A percentile compares a stretch with the other conserved stretches of the same genome.
These are phyloP conservation scores for Potamarius usumacintae DNA, from an alignment of 2,113 vertebrate species.

Conservation along the genomic window DNA sequence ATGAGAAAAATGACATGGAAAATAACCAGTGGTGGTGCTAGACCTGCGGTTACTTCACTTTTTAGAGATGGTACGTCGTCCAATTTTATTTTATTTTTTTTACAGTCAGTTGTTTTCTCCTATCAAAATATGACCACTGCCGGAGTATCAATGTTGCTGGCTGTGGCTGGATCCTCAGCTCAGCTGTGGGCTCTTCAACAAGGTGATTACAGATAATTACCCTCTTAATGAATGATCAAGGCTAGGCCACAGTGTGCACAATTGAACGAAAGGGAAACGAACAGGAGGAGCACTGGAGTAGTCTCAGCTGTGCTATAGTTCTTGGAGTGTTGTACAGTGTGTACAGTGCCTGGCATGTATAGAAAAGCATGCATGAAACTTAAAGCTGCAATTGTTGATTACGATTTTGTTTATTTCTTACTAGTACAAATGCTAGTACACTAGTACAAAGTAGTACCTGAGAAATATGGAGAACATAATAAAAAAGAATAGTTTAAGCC, in stretches of 20 bases:
- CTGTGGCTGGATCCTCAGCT: slow-evolving; percentile 43
- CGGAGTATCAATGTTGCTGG: slow-evolving; percentile 55
- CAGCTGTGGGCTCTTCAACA: slow-evolving; percentile 29
- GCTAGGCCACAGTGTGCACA: not conserved
- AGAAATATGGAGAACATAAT: not conserved
- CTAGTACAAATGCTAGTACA: not conserved
- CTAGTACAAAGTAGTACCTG: not conserved
- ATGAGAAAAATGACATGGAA: too few relatives aligned
- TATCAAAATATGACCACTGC: slow-evolving; percentile 41
- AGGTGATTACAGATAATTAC: slow-evolving; percentile 49
- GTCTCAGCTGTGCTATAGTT: not conserved
- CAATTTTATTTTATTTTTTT: not conserved
- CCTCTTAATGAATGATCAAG: slow-evolving; percentile 39
- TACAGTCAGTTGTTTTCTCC: not conserved
- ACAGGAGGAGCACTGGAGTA: not conserved
- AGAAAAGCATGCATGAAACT: not conserved
- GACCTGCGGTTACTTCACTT: too few relatives aligned
- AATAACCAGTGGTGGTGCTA: too few relatives aligned
- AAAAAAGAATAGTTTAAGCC: not conserved
- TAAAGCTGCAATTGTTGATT: not conserved
- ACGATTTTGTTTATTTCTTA: not conserved
- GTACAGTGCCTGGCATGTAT: not conserved
- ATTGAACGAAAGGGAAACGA: not conserved
- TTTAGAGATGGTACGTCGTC: too few relatives aligned
- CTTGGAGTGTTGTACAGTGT: not conserved